Conservation (phyloP, 2,113 vertebrate genomes). For the Paratilapia polleni region DNA sequence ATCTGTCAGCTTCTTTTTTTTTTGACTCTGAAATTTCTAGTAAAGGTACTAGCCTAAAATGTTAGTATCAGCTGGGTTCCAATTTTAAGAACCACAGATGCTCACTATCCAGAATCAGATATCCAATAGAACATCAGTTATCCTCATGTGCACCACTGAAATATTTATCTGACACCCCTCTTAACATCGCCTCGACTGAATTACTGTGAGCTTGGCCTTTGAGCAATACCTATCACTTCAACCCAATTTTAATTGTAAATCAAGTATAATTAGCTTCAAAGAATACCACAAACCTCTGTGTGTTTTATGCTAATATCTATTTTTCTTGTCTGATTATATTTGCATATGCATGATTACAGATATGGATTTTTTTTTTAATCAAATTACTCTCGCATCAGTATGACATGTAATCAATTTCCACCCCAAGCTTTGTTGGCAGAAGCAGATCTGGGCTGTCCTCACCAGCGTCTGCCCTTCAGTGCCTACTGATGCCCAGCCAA, state of each 20-base stretch:
- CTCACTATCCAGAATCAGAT: background rate
- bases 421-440: conserved; percentile 35
- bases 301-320: background rate
- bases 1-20: background rate
- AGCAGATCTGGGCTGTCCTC: conserved; percentile 36
- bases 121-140: background rate
- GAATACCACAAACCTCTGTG: background rate
- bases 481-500: conserved; percentile 54
- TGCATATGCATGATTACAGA: conserved; percentile 36
- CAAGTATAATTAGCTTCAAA: background rate
- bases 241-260: background rate
- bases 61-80: background rate
- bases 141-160: background rate
- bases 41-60: background rate
- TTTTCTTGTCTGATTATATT: conserved; percentile 17
- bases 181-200: background rate
- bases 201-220: background rate
- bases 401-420: conserved; percentile 55
- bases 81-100: background rate
- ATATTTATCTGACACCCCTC: background rate
- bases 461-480: conserved; percentile 50
- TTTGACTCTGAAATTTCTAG: background rate
- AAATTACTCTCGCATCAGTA: conserved; percentile 8
- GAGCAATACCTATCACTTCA: background rate
- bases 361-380: conserved; percentile 25